Conservation (phyloP, 2,888 invertebrate genomes). For the Thymelicus lineola region DNA sequence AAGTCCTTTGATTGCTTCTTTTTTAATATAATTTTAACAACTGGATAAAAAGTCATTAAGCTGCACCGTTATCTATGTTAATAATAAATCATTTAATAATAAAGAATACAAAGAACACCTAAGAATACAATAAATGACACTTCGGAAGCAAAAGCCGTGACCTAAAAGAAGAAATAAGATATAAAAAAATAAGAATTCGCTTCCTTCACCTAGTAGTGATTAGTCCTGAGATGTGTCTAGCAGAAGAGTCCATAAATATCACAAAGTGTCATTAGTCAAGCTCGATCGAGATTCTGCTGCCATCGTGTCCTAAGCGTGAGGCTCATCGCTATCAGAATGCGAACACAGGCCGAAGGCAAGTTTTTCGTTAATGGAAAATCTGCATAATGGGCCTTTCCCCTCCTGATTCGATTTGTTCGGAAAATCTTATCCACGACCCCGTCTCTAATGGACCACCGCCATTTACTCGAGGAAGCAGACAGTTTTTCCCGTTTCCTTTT, state of each 20-base stretch:
- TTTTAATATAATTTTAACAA: conserved; percentile 24
- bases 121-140: too few species aligned
- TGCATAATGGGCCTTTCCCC: conserved; percentile 75
- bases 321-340: conserved; percentile 45
- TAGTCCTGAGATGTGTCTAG: too few species aligned
- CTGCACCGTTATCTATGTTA: too few species aligned
- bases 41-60: background rate
- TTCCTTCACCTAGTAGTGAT: too few species aligned
- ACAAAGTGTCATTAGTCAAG: background rate
- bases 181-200: too few species aligned
- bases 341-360: conserved; percentile 53
- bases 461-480: conserved; percentile 64
- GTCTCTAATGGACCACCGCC: conserved; percentile 68
- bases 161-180: too few species aligned
- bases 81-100: too few species aligned
- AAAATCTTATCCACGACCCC: conserved; percentile 62
- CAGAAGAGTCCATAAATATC: background rate
- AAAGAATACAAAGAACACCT: too few species aligned
- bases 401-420: conserved; percentile 75
- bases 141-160: too few species aligned
- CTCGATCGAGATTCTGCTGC: background rate
- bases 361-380: conserved; percentile 80
- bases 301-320: conserved; percentile 11
- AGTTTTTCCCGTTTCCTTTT: conserved; percentile 65
- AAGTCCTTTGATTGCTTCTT: conserved; percentile 33